These are phyloP conservation scores for Oscheius sp. DNA, from an alignment of 2,888 invertebrate species.

Conservation along the genomic window DNA sequence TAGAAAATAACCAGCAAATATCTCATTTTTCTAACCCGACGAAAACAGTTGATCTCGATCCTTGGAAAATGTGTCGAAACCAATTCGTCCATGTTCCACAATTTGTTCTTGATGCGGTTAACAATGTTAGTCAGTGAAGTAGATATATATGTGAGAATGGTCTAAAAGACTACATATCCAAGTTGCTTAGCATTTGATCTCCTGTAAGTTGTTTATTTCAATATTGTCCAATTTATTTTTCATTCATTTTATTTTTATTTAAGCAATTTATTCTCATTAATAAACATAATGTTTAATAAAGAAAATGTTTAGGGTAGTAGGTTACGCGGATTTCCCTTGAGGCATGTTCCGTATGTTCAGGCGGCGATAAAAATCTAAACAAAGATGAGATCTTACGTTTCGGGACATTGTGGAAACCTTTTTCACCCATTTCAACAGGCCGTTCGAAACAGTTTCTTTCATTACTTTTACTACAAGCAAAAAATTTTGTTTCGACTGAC, in stretches of 20 bases:
- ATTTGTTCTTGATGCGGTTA: background rate
- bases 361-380: conserved; percentile 10
- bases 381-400: conserved; percentile 18
- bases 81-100: conserved; percentile 3
- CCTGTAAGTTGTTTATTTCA: background rate
- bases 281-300: background rate
- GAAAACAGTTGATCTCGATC: background rate
- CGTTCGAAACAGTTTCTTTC: background rate
- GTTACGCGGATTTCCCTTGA: background rate
- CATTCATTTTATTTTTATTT: background rate
- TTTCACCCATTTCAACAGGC: conserved; percentile 22
- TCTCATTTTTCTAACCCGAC: too few relatives aligned
- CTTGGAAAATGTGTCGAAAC: background rate
- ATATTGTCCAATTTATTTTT: background rate
- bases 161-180: background rate
- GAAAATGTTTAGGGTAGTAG: too few relatives aligned
- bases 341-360: conserved; percentile 13
- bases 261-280: background rate
- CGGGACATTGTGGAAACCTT: conserved; percentile 12
- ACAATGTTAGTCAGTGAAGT: background rate
- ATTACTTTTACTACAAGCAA: too few relatives aligned
- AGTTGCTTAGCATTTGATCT: background rate
- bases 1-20: too few relatives aligned
- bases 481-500: too few relatives aligned
- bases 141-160: background rate